These are phyloP conservation scores for Platypus cylindrus DNA, from an alignment of 2,888 invertebrate genomes.

Conservation along the genomic window DNA sequence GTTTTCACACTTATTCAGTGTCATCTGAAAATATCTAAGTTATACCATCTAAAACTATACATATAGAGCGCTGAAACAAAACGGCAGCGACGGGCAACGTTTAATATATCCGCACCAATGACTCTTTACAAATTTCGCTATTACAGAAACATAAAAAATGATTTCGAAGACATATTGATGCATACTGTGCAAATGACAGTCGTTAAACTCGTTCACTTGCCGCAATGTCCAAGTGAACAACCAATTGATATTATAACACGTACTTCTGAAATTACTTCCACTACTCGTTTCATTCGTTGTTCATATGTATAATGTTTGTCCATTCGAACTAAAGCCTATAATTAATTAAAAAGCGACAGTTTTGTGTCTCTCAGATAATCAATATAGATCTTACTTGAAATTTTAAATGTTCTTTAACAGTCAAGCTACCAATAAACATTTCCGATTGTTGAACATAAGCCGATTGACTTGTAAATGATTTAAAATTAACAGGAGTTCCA, in stretches of 20 bases:
- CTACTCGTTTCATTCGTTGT: slow-evolving; percentile 65
- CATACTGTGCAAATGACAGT: no score
- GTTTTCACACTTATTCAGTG: slow-evolving; percentile 78
- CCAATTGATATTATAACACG: slow-evolving; percentile 17
- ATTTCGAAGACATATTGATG: no score
- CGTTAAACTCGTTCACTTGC: no score
- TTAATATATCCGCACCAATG: no score
- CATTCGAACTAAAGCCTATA: slow-evolving; percentile 73
- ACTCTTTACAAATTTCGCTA: no score
- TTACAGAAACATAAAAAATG: no score
- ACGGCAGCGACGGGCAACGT: no score
- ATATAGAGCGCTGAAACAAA: no score
- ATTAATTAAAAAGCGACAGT: slow-evolving; percentile 9
- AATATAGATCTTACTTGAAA: slow-evolving; percentile 51
- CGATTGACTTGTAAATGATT: slow-evolving; percentile 60
- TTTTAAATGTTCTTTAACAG: slow-evolving; percentile 77
- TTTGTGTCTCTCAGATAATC: neutral
- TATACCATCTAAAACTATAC: slow-evolving; percentile 3
- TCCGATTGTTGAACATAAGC: slow-evolving; percentile 94
- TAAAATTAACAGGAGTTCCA: slow-evolving; percentile 60
- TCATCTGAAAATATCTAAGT: slow-evolving; percentile 44
- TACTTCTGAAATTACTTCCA: slow-evolving; percentile 77
- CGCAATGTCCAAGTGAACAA: no score
- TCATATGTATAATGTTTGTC: slow-evolving; percentile 59
- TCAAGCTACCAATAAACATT: slow-evolving; percentile 80